Base-by-base conservation (phyloP, 1,140 invertebrate genomes). In the Panulirus ornatus region DNA sequence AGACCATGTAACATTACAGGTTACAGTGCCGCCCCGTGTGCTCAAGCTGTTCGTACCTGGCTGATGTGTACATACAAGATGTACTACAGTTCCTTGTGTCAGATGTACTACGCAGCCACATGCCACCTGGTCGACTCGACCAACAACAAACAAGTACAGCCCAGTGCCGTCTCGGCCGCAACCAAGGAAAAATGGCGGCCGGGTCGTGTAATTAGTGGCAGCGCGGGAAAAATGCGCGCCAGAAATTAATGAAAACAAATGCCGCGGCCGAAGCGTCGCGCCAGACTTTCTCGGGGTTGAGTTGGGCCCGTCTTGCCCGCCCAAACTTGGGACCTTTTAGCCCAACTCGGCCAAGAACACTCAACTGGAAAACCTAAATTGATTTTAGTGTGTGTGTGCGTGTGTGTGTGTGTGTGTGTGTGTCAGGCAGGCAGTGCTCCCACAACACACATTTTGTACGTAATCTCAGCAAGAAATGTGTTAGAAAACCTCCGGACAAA, bases 171-270 rank as follows among this genome's bases (percentile, higher is more conserved):
- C 54, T 58, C 54, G 14, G 14, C 19, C 73, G 38, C 34, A 42
- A 38, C 38, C 16, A 22, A 40, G 73, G 73, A 76, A 76, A 76
- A 76, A 76, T 76, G 36, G 73, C 36, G 19, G 73, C 2, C 19
- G 73, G 73, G 38, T 76, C 73, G 38, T 76, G 73, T 76, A 76
- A 76, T 76, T 76, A 76, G 73, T 40, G 73, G 73, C 3, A 42
- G 73, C 38, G 73, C 73, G 38, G 73, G 73, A 76, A 76, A 76
- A 76, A 76, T 76, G 73, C 73, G 73, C 73, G 73, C 73, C 73
- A 40, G 73, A 76, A 76, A 76, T 76, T 76, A 76, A 76, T 76
- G 75, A 78, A 78, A 78, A 78, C 75, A 78, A 78, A 78, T 78
- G 75, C 75, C 22, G 73, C 36, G 9, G 19, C 22, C 27, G 36